Conservation (phyloP, 1,140 invertebrate species). For the Sarcophaga peregrina region DNA sequence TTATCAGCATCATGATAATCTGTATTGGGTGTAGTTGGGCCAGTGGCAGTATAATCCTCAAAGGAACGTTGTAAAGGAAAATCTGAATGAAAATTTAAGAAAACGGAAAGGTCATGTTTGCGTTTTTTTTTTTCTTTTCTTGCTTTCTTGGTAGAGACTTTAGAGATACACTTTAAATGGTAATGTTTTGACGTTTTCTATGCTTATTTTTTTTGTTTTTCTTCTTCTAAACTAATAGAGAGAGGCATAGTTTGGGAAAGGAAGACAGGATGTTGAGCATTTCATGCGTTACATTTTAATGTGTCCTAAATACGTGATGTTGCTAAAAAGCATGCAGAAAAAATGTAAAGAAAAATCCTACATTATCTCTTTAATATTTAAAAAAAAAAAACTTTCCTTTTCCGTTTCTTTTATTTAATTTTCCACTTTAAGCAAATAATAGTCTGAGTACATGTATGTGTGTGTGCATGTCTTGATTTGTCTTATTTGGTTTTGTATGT, state of each 20-base stretch:
- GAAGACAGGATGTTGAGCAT: not conserved
- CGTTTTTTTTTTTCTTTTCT: not conserved
- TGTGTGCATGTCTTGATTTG: not conserved
- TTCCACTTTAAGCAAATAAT: not conserved
- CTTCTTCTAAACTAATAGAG: no score
- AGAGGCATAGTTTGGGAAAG: not conserved
- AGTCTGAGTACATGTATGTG: not conserved
- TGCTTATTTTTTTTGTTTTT: not conserved
- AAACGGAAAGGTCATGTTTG: not conserved
- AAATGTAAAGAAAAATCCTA: not conserved
- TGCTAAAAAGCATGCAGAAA: not conserved
- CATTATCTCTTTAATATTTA: no score
- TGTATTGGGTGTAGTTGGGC: not conserved
- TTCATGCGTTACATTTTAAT: slow-evolving; percentile 40
- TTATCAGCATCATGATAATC: slow-evolving; percentile 28
- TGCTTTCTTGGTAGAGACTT: not conserved
- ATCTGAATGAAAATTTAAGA: slow-evolving; percentile 36
- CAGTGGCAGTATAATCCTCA: slow-evolving; percentile 22
- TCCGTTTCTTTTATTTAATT: not conserved
- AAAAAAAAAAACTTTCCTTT: not conserved
- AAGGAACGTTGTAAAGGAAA: slow-evolving; percentile 41
- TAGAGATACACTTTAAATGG: not conserved
- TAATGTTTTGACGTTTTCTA: not conserved
- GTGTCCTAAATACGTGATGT: slow-evolving; percentile 8
- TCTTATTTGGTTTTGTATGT: not conserved